These are phyloP conservation scores for Penaeus chinensis DNA, from an alignment of 1,140 invertebrate species.

Conservation along the genomic window DNA sequence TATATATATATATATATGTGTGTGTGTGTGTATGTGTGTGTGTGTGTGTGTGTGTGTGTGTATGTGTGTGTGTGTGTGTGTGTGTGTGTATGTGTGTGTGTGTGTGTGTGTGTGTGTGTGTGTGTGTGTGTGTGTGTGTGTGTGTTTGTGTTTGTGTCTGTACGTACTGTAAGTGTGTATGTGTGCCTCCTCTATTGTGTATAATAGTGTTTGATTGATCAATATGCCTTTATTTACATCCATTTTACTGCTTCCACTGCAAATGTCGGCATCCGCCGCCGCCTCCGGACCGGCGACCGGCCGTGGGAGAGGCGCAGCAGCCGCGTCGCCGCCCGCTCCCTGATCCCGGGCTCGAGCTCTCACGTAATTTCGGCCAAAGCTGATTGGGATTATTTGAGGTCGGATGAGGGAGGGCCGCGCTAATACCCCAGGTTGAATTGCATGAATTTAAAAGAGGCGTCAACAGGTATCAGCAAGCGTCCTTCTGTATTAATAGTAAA, in stretches of 20 bases:
- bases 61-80: slow-evolving; percentile 7
- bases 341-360: not conserved
- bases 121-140: not conserved
- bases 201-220: not conserved
- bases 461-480: too few relatives aligned
- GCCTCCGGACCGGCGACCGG: too few relatives aligned
- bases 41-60: slow-evolving; percentile 11
- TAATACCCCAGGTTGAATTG: too few relatives aligned
- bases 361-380: not conserved
- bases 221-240: too few relatives aligned
- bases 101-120: not conserved
- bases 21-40: slow-evolving; percentile 6
- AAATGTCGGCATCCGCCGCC: too few relatives aligned
- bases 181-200: not conserved
- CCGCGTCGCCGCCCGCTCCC: not conserved
- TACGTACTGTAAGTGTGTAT: not conserved
- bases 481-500: too few relatives aligned
- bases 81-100: slow-evolving; percentile 13
- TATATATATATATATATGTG: slow-evolving; percentile 8
- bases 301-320: too few relatives aligned
- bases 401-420: too few relatives aligned
- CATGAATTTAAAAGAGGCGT: too few relatives aligned
- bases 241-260: too few relatives aligned
- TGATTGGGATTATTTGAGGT: not conserved
- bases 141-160: slow-evolving; percentile 27